Percentiles rank a stretch among this genome's conserved stretches.
Conservation (phyloP, 2,797 vertebrate species). For the Myotis daubentonii region DNA sequence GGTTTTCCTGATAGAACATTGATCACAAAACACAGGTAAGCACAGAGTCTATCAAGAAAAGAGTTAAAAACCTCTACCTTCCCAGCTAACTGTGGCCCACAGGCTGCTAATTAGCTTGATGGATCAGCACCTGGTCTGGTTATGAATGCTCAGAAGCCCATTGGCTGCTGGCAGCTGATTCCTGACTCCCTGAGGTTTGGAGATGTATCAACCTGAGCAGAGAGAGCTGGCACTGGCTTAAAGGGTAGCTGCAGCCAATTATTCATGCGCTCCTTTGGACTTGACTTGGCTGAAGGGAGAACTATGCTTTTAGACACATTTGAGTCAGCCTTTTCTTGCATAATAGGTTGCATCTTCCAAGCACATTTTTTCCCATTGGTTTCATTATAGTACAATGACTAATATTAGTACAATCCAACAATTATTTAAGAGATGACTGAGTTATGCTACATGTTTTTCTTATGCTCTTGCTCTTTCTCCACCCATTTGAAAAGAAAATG, state of each 20-base stretch:
- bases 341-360: slow-evolving; percentile 35
- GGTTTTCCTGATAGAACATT: not conserved
- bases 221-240: slow-evolving; percentile 74
- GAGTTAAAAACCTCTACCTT: slow-evolving; percentile 74
- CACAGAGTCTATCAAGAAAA: slow-evolving; percentile 59
- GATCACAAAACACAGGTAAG: not conserved
- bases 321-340: slow-evolving; percentile 61
- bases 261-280: slow-evolving; percentile 75
- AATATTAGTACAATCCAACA: not conserved
- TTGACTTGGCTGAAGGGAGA: slow-evolving; percentile 66
- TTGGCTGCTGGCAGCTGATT: slow-evolving; percentile 79
- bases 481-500: not conserved
- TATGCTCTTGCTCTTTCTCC: not conserved
- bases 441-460: not conserved
- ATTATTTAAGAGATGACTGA: not conserved
- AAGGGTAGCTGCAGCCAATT: slow-evolving; percentile 75
- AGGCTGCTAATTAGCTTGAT: slow-evolving; percentile 82
- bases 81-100: slow-evolving; percentile 69
- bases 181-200: slow-evolving; percentile 74
- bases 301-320: slow-evolving; percentile 33
- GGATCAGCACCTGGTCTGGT: slow-evolving; percentile 81
- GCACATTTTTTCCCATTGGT: slow-evolving; percentile 14
- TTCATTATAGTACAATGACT: slow-evolving; percentile 14
- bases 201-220: slow-evolving; percentile 72
- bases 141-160: slow-evolving; percentile 71